Evolutionary conservation across 2,113 vertebrate species (phyloP).

Genomic region (Apteryx mantelli): DNA sequence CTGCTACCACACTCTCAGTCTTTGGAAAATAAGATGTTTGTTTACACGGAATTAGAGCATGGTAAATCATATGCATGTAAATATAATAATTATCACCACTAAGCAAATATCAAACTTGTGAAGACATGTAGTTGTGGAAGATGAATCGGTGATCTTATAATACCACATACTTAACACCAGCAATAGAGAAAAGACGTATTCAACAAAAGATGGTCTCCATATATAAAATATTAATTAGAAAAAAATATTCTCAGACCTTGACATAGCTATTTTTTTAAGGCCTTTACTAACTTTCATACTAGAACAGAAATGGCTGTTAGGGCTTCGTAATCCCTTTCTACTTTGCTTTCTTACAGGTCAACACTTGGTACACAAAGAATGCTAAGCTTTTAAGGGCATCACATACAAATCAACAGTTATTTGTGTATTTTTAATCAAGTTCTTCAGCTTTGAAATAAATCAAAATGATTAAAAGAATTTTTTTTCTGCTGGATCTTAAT

Average conservation of each 20-base stretch:
- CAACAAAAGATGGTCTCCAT: not conserved
- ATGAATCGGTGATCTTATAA: not conserved
- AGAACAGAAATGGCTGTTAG: not conserved
- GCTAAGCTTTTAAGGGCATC: not conserved
- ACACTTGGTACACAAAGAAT: not conserved
- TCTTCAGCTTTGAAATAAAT: not conserved
- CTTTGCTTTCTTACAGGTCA: not conserved
- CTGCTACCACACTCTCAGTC: not conserved
- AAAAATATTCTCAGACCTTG: not conserved
- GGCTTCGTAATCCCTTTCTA: not conserved
- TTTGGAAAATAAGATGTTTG: not conserved
- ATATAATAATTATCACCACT: not conserved
- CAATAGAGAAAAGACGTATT: not conserved
- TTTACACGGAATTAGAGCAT: not conserved
- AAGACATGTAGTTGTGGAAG: not conserved
- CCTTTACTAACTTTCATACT: not conserved
- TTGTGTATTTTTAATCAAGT: not conserved
- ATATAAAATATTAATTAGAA: not conserved
- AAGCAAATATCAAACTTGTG: not conserved
- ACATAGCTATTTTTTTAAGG: not conserved
- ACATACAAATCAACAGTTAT: not conserved
- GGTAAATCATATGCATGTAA: not conserved
- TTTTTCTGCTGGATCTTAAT: not conserved
- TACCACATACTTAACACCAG: not conserved
- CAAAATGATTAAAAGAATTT: not conserved